Conservation (phyloP, 2,888 invertebrate genomes). For the Chloroclysta siterata region DNA sequence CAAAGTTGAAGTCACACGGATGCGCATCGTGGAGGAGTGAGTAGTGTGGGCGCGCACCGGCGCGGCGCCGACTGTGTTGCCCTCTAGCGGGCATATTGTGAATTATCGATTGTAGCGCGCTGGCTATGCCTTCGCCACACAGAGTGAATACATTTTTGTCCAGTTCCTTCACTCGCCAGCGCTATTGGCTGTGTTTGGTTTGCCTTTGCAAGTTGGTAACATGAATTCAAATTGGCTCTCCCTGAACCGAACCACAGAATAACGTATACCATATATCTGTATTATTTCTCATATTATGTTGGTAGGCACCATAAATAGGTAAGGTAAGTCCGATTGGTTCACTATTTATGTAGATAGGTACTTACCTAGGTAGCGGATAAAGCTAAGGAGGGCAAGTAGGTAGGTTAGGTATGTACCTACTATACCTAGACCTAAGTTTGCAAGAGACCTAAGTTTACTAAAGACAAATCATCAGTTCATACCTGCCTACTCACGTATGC, state of each 20-base stretch:
- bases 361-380: no score
- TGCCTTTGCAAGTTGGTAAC: background rate
- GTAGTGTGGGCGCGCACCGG: constrained; percentile 80
- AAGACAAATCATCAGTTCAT: background rate
- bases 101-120: constrained; percentile 77
- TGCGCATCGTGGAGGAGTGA: constrained; percentile 79
- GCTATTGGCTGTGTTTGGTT: background rate
- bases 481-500: background rate
- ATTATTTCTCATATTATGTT: no score
- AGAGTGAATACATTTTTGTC: background rate
- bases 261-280: no score
- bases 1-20: constrained; percentile 65
- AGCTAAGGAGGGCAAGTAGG: no score
- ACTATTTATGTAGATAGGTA: no score
- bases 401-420: no score
- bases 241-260: no score
- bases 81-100: constrained; percentile 83
- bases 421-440: no score
- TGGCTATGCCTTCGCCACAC: background rate
- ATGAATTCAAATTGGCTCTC: background rate
- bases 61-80: constrained; percentile 62
- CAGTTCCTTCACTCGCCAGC: background rate
- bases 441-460: no score
- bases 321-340: no score
- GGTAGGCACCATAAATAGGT: no score